Evolutionary conservation across 2,797 vertebrate species (phyloP), one percentile per base, ranked within the genome.

Genomic region (Caiman crocodilus): DNA sequence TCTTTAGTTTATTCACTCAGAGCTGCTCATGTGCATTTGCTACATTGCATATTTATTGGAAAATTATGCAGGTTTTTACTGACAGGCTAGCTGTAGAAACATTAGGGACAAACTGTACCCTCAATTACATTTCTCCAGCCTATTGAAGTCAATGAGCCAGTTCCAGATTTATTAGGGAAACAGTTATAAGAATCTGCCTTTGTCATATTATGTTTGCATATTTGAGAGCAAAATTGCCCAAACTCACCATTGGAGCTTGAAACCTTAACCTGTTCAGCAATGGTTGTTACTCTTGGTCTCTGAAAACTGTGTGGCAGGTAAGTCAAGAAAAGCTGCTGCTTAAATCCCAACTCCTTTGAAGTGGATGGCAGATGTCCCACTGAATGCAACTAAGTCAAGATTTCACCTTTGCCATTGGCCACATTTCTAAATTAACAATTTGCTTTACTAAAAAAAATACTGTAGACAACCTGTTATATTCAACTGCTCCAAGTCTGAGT

Each of bases 1-100:
- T 87, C 84, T 91, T n/a, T 84, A 85, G 79, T 84, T 93, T 42
- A 69, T 69, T 11, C 78, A 82, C 6, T 2, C 42, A 82, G 2
- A 82, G 10, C 60, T 82, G 42, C 25, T 92, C 21, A 64, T 84
- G 35, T 71, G 35, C 35, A 71, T 26, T 4, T 26, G 42, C 15
- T 71, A 71, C 20, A 42, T 85, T 87, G 60, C 32, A 56, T 87
- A 90, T 80, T 94, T 90, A 80, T 90, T 90, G n/a, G 42, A 84
- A 82, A 94, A 95, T 94, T 74, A 91, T 90, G 14, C 64, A 78
- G 32, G 14, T 73, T 86, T 93, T 55, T 82, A 78, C 67, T 91
- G 63, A 63, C 42, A 91, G 20, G 42, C 74, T 76, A 87, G 4
- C 21, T 84, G 63, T 14, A 78, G 87, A 87, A 73, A 2, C 3